Evolutionary conservation across 2,888 invertebrate species (phyloP), one percentile per base, ranked within the genome.

Genomic region (Arge pagana): DNA sequence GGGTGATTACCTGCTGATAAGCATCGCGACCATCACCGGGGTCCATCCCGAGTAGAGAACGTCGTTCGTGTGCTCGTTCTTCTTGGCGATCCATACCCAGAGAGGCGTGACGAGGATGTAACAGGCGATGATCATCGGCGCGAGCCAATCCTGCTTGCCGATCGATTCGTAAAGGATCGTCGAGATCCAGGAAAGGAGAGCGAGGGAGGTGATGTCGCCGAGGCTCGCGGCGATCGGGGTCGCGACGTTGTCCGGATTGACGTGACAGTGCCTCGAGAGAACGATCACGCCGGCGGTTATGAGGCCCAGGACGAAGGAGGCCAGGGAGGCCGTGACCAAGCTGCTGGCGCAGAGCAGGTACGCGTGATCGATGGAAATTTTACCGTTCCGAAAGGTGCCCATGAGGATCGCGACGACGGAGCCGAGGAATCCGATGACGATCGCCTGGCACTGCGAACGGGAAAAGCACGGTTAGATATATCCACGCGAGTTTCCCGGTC

Each of bases 151-250:
- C 64, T 83, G 81, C 62, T 77, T 77, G 78, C 82, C 82, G 59
- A 83, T 82, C 8, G 81, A 78, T 56, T 83, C 81, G 67, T 83
- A 83, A 18, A 84, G 72, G 37, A 80, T 70, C 16, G 82, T 82
- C 10, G 83, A 81, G 53, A 84, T 80, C 80, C 81, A 82, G 19
- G 84, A 82, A 36, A 85, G 71, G 36, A 84, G 72, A 1, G 82
- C 80, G 36, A 90, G 76, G 0, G 89, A 89, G 1, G 86, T 87
- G 41, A 90, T 83, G 72, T 91, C 90, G 10, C 90, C 90, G 41
- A 90, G 79, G 70, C 87, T 87, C n/a, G 89, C 89, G 13, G 90
- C 90, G 53, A 90, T 86, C 5, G 90, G 90, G 2, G 89, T 89
- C 7, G 89, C 89, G 11, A 90, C 85, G 74, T 90, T 90, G 74